Conservation (phyloP, 2,797 vertebrate species). For the Tragelaphus oryx region DNA sequence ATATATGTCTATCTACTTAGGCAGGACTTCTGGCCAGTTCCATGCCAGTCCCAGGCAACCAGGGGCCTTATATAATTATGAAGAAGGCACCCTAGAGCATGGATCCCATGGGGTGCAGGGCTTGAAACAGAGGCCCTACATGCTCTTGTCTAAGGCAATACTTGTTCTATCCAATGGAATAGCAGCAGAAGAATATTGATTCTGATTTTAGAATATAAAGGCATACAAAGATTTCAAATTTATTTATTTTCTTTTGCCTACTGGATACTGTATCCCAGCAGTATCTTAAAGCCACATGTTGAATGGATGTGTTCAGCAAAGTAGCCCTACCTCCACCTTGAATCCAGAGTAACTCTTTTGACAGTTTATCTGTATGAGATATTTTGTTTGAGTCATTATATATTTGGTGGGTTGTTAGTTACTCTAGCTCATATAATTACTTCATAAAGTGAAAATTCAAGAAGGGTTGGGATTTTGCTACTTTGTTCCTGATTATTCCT, state of each 20-base stretch:
- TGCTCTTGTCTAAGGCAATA: background rate
- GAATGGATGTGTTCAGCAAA: background rate
- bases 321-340: background rate
- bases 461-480: background rate
- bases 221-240: background rate
- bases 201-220: background rate
- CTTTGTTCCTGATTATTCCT: background rate
- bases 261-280: background rate
- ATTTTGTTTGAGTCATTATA: background rate
- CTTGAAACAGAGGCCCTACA: background rate
- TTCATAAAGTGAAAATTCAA: background rate
- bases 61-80: background rate
- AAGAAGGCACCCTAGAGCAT: background rate
- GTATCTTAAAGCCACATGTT: background rate
- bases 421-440: background rate
- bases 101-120: fast-evolving
- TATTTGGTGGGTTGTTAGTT: background rate
- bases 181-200: background rate
- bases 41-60: too few species aligned
- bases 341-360: background rate
- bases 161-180: background rate
- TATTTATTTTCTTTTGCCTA: background rate
- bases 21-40: background rate
- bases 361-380: background rate
- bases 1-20: background rate